Conservation (phyloP, 1,140 invertebrate species). For the Drosophila pallidifrons region DNA sequence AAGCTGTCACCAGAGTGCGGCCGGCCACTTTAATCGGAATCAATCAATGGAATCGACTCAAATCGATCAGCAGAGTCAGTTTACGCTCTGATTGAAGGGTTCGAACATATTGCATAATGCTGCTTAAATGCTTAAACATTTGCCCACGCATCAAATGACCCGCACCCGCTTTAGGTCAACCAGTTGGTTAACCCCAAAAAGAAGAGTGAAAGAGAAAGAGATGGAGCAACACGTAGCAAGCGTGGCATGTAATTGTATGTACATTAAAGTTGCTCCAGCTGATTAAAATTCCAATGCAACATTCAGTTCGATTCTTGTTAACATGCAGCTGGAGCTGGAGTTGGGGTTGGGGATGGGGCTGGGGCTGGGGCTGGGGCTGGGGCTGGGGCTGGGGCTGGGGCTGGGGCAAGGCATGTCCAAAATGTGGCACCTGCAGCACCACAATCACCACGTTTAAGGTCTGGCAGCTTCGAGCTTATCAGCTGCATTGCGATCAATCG, state of each 20-base stretch:
- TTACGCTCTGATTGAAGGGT: slow-evolving; percentile 5
- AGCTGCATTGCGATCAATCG: slow-evolving; percentile 70
- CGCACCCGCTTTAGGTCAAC: slow-evolving; percentile 46
- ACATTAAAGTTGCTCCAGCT: slow-evolving; percentile 61
- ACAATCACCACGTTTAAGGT: slow-evolving; percentile 50
- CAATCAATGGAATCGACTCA: slow-evolving; percentile 53
- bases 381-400: too few species aligned
- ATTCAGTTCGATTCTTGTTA: slow-evolving; percentile 10
- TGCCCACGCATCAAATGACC: slow-evolving; percentile 58
- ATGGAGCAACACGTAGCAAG: slow-evolving; percentile 41
- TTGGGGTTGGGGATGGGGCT: not conserved
- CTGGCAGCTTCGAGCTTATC: slow-evolving; percentile 58
- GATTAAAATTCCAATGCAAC: slow-evolving; percentile 75
- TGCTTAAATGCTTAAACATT: not conserved
- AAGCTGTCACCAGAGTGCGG: slow-evolving; percentile 67
- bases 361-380: not conserved
- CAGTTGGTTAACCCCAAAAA: slow-evolving; percentile 36
- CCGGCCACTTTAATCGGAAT: slow-evolving; percentile 68
- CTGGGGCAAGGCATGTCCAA: slow-evolving; percentile 63
- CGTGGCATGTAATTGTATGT: slow-evolving; percentile 78
- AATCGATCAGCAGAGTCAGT: not conserved
- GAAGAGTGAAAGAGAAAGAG: too few species aligned
- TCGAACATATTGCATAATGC: too few species aligned
- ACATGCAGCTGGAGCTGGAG: slow-evolving; percentile 38
- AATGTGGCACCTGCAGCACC: slow-evolving; percentile 71